These are phyloP conservation scores for Chlamydotis undulata DNA, from an alignment of 2,113 vertebrate genomes.

Conservation along the genomic window DNA sequence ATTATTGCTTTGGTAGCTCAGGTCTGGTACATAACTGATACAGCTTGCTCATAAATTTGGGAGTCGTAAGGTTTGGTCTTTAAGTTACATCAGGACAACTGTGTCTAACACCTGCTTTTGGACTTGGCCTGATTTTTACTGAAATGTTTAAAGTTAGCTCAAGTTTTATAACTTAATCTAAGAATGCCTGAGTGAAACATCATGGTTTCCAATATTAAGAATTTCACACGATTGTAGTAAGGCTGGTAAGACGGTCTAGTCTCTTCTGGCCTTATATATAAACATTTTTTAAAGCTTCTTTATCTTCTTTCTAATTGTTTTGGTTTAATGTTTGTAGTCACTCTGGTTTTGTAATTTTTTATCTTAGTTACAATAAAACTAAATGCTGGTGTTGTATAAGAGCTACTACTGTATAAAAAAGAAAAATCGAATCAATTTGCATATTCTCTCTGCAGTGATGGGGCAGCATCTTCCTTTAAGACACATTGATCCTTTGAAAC, in stretches of 20 bases:
- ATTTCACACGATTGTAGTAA: not conserved
- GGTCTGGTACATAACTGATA: not conserved
- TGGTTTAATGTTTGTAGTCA: not conserved
- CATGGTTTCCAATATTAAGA: not conserved
- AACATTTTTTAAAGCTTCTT: not conserved
- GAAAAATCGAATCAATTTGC: not conserved
- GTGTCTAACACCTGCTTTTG: not conserved
- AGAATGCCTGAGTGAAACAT: not conserved
- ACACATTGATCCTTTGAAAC: not conserved
- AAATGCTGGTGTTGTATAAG: not conserved
- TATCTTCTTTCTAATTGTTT: not conserved
- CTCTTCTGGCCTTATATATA: not conserved
- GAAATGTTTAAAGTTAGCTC: not conserved
- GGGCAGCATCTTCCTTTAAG: not conserved
- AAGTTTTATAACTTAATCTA: not conserved
- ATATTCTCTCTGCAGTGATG: not conserved
- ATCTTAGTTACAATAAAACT: not conserved
- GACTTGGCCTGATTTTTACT: not conserved
- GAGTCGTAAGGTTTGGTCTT: not conserved
- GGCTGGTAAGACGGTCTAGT: not conserved
- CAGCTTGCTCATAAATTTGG: not conserved
- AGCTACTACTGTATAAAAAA: not conserved
- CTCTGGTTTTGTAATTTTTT: not conserved
- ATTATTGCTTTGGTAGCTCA: not conserved
- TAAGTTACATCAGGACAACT: not conserved